Evolutionary conservation across 1,140 invertebrate genomes (phyloP).

Genomic region (Teleogryllus occipitalis): DNA sequence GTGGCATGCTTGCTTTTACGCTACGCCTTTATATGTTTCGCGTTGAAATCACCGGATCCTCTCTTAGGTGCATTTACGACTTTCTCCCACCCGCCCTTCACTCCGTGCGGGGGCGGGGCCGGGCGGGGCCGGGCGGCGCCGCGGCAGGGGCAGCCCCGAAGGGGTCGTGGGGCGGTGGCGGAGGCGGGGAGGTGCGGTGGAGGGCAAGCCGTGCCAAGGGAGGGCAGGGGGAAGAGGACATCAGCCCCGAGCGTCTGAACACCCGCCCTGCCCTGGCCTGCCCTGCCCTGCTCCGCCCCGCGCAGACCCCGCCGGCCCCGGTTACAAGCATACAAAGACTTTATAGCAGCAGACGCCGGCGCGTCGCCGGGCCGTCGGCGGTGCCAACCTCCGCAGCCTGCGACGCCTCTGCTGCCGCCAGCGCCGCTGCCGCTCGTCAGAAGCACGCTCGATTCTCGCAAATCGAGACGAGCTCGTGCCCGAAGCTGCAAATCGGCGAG

Average conservation of each 20-base stretch:
- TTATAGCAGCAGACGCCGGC: not conserved
- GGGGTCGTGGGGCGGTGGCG: not conserved
- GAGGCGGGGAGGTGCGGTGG: too few relatives aligned
- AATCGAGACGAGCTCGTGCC: too few relatives aligned
- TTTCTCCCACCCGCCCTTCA: not conserved
- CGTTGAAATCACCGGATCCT: not conserved
- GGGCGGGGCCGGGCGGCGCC: too few relatives aligned
- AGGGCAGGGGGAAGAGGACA: not conserved
- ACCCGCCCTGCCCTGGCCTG: too few relatives aligned
- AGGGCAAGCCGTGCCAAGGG: not conserved
- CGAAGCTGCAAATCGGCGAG: too few relatives aligned
- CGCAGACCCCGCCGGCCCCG: not conserved
- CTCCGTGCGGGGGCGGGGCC: too few relatives aligned
- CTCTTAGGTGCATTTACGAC: conserved; percentile 3
- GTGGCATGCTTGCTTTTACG: not conserved
- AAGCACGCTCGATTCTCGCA: not conserved
- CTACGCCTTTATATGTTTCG: conserved; percentile 4
- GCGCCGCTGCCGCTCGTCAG: not conserved
- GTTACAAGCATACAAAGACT: not conserved
- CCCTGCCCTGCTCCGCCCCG: not conserved
- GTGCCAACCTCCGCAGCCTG: not conserved
- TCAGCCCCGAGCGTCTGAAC: not conserved
- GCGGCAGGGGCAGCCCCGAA: not conserved
- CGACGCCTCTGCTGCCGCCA: not conserved
- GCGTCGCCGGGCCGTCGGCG: not conserved